Percentiles rank a stretch among this genome's conserved stretches.
phyloP scores from a whole-genome alignment of 2,888 invertebrate species.

The Drosophila paramelanica region DNA sequence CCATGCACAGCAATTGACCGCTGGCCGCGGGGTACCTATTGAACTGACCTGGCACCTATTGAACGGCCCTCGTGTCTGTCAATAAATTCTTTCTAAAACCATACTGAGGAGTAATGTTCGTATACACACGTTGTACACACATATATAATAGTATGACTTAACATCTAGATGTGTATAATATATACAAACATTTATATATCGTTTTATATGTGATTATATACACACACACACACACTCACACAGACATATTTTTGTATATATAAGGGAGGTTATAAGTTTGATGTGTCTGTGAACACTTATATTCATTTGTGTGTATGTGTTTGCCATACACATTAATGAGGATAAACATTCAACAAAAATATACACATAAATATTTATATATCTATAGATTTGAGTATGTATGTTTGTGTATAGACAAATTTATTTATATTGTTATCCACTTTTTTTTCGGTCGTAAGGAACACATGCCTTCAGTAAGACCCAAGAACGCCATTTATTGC shows the following conservation, averaged over 20 bases:
- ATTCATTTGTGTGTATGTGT: conserved; percentile 13
- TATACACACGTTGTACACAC: conserved; percentile 4
- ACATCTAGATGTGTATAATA: neutral
- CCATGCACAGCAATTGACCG: too few relatives aligned
- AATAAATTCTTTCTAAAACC: conserved; percentile 8
- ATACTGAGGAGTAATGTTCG: neutral
- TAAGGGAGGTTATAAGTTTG: conserved; percentile 6
- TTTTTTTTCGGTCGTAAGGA: conserved; percentile 35
- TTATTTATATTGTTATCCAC: conserved; percentile 53
- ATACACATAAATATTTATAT: conserved; percentile 6
- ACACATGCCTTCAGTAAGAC: conserved; percentile 44
- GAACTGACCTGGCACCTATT: neutral
- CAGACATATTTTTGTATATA: neutral
- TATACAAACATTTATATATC: neutral
- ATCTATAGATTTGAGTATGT: conserved; percentile 20
- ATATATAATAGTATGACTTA: conserved; percentile 1
- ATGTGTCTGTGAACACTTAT: conserved; percentile 4
- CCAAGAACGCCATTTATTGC: conserved; percentile 34
- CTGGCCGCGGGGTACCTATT: too few relatives aligned
- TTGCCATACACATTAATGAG: conserved; percentile 3
- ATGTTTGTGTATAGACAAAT: conserved; percentile 22
- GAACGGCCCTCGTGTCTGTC: conserved; percentile 87
- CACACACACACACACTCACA: neutral
- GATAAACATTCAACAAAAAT: conserved; percentile 17
- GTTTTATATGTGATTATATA: neutral